Evolutionary conservation across 2,113 vertebrate genomes (phyloP), one percentile per base, ranked within the genome.

Genomic region (Tychaedon coryphoeus): DNA sequence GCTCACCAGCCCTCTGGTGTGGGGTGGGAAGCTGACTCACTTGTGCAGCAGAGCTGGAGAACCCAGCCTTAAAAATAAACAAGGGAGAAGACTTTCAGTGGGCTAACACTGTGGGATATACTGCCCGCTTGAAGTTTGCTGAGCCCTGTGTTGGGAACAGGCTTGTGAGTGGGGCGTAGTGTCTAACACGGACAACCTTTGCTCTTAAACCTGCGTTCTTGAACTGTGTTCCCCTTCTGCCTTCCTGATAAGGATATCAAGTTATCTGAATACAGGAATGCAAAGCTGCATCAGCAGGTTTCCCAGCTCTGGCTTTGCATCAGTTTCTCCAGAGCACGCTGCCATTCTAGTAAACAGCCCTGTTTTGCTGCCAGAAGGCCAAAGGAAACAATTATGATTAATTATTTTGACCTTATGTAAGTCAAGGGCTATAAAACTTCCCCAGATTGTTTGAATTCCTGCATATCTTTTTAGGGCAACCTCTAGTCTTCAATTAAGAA

Each of bases 221-320:
- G 96, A 84, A 80, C 90, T 84, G 51, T 90, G 71, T 60, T 92
- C 72, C 28, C 14, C 4, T 1, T 12, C 65, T 88, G 61, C 82
- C 42, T 92, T 94, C 61, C 60, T 40, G 95, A 95, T 96, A 96
- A 95, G 56, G 61, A 16, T 94, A 81, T 72, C 11, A 0, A 61
- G 48, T 93, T 90, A 88, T 53, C 90, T 92, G 76, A 88, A 29
- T 19, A 51, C 6, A 80, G 82, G 86, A 94, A 88, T 78, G 79
- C 80, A 75, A 36, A 83, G 71, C 85, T 4, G 28, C 75, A 92
- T 93, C 90, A 94, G 93, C 96, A 93, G 67, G 51, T 95, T 97
- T 92, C 47, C 29, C 51, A 90, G 7, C 58, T 74, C 28, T 0
- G 8, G 12, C 42, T 88, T 88, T 78, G 29, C 56, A 42, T 47